A percentile compares a stretch with the other conserved stretches of the same genome.
phyloP scores from a whole-genome alignment of 1,140 invertebrate species.

The Trypoxylus dichotomus region DNA sequence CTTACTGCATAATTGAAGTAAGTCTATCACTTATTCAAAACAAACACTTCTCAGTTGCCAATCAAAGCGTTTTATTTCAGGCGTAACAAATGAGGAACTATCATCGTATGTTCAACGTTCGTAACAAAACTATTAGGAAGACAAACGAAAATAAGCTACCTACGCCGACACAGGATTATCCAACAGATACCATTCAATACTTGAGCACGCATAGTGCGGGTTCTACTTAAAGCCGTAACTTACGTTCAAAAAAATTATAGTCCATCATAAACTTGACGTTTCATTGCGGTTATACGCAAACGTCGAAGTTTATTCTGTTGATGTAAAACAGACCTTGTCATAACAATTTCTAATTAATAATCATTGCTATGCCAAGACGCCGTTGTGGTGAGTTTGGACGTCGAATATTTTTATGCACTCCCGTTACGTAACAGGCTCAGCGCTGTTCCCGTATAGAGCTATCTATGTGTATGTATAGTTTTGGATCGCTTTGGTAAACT shows the following conservation, averaged over 20 bases:
- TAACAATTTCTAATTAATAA: conserved; percentile 25
- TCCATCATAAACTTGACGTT: conserved; percentile 22
- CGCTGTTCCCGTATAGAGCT: not conserved
- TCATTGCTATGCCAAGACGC: not conserved
- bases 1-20: too few relatives aligned
- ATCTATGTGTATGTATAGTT: not conserved
- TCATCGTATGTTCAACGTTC: too few relatives aligned
- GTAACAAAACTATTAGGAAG: not conserved
- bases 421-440: not conserved
- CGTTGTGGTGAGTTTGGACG: not conserved
- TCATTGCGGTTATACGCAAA: conserved; percentile 21
- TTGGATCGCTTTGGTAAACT: not conserved
- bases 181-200: not conserved
- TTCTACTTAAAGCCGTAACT: not conserved
- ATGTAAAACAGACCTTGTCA: conserved; percentile 21
- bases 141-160: not conserved
- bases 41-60: too few relatives aligned
- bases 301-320: not conserved
- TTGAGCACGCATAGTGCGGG: not conserved
- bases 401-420: conserved; percentile 21
- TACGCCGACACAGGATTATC: not conserved
- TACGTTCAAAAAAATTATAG: conserved; percentile 1
- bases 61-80: too few relatives aligned
- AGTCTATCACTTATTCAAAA: too few relatives aligned
- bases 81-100: too few relatives aligned